A percentile compares a stretch with the other conserved stretches of the same genome.
Conservation (phyloP, 2,113 vertebrate genomes). For the Notothenia coriiceps region DNA sequence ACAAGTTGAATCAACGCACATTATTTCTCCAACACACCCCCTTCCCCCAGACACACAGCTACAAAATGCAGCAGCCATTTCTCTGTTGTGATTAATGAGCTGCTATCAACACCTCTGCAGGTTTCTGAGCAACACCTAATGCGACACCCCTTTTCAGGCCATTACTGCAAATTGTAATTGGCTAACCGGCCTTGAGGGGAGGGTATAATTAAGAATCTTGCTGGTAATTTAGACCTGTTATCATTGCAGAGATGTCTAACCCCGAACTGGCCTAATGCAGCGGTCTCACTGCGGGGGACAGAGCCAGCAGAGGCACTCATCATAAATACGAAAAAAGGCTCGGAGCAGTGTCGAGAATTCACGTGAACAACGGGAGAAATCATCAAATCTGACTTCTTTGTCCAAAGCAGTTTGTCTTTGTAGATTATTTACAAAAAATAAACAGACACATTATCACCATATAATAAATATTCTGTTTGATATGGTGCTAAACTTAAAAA, state of each 20-base stretch:
- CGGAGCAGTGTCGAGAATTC: neutral
- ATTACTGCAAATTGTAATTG: slow-evolving; percentile 44
- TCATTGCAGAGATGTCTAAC: neutral
- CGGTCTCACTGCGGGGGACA: neutral
- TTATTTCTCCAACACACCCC: neutral
- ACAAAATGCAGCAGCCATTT: neutral
- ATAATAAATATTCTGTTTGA: too few species aligned
- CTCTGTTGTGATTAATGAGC: slow-evolving; percentile 34
- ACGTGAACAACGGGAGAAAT: neutral
- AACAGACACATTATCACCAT: too few species aligned
- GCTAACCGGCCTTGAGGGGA: slow-evolving; percentile 41
- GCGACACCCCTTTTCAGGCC: slow-evolving; percentile 40
- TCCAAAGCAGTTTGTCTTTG: neutral
- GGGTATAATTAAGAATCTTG: slow-evolving; percentile 43
- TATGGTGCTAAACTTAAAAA: too few species aligned
- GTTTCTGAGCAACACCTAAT: slow-evolving; percentile 42
- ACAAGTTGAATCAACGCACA: neutral
- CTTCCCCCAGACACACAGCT: neutral
- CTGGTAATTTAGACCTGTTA: slow-evolving; percentile 45
- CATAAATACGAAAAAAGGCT: neutral
- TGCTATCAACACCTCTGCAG: slow-evolving; percentile 41
- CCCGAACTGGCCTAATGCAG: slow-evolving; percentile 11
- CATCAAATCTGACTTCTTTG: neutral
- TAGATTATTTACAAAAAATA: neutral
- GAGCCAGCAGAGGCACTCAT: neutral